phyloP scores from a whole-genome alignment of 2,797 vertebrate species.

The Novumbra hubbsi region DNA sequence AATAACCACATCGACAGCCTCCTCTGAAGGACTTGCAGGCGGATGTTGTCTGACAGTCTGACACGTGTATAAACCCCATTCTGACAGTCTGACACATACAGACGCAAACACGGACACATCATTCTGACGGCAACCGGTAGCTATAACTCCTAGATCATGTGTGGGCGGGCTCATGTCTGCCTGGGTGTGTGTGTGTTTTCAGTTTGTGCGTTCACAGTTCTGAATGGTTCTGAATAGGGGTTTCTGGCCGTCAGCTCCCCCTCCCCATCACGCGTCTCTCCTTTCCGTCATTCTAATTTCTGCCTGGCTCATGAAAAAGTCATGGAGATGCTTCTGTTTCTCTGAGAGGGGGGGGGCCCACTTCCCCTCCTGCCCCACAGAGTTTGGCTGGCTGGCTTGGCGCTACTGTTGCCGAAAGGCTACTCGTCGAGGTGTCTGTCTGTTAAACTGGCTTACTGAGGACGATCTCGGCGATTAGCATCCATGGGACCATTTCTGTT shows the following conservation, averaged over 20 bases:
- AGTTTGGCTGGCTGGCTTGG: background rate
- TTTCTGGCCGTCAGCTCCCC: background rate
- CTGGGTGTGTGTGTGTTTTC: background rate
- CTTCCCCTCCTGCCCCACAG: background rate
- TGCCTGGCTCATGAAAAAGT: conserved; percentile 19
- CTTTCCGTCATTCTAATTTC: conserved; percentile 15
- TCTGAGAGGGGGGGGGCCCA: background rate
- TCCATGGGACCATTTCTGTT: conserved; percentile 9
- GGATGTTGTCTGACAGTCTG: conserved; percentile 2
- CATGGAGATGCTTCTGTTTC: conserved; percentile 9
- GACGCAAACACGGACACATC: conserved; percentile 2
- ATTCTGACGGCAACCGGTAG: background rate
- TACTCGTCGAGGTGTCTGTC: conserved; percentile 26
- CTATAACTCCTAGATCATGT: background rate
- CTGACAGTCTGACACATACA: conserved; percentile 9
- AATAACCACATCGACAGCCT: background rate
- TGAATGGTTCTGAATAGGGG: conserved; percentile 2
- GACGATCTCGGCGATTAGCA: conserved; percentile 33
- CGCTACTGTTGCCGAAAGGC: conserved; percentile 28
- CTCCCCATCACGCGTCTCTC: background rate
- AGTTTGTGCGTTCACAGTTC: background rate
- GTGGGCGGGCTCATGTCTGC: conserved; percentile 1
- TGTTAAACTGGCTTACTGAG: conserved; percentile 28
- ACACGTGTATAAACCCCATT: conserved; percentile 1
- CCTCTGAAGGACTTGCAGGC: background rate